Percentiles rank a stretch among this genome's conserved stretches.
Evolutionary conservation across 2,113 vertebrate genomes (phyloP).

Genomic region (Argyrosomus japonicus): DNA sequence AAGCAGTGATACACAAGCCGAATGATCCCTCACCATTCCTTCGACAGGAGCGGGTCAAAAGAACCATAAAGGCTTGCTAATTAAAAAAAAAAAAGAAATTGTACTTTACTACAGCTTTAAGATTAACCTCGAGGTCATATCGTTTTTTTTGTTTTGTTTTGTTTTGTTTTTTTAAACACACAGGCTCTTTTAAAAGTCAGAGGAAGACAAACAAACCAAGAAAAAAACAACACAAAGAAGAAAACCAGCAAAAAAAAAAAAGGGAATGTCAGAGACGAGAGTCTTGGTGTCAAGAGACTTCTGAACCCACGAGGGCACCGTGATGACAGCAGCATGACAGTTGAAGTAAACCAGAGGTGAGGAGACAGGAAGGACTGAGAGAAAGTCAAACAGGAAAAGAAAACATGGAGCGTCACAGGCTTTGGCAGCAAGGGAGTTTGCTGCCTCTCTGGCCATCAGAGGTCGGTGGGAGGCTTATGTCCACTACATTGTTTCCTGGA

Average conservation of each 20-base stretch:
- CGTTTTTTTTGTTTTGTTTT: neutral
- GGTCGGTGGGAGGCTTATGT: slow-evolving; percentile 97
- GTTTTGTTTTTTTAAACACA: neutral
- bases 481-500: slow-evolving; percentile 97
- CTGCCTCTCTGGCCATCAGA: slow-evolving; percentile 93
- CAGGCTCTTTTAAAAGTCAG: slow-evolving; percentile 28
- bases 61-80: slow-evolving; percentile 64
- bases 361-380: slow-evolving; percentile 63
- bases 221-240: slow-evolving; percentile 28
- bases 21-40: slow-evolving; percentile 81
- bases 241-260: slow-evolving; percentile 50
- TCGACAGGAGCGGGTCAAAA: slow-evolving; percentile 78
- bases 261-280: slow-evolving; percentile 82
- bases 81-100: slow-evolving; percentile 36
- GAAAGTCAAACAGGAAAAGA: slow-evolving; percentile 48
- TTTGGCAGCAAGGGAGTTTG: slow-evolving; percentile 97
- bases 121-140: slow-evolving; percentile 25
- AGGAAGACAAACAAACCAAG: slow-evolving; percentile 31
- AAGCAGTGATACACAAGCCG: slow-evolving; percentile 55
- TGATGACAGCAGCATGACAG: slow-evolving; percentile 79
- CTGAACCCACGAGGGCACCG: slow-evolving; percentile 74
- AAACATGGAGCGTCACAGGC: slow-evolving; percentile 87
- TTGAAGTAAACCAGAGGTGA: slow-evolving; percentile 80
- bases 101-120: slow-evolving; percentile 48
- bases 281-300: slow-evolving; percentile 65